A percentile compares a stretch with the other conserved stretches of the same genome.
These are phyloP conservation scores for Rhizomys pruinosus DNA, from an alignment of 2,113 vertebrate species.

Conservation along the genomic window DNA sequence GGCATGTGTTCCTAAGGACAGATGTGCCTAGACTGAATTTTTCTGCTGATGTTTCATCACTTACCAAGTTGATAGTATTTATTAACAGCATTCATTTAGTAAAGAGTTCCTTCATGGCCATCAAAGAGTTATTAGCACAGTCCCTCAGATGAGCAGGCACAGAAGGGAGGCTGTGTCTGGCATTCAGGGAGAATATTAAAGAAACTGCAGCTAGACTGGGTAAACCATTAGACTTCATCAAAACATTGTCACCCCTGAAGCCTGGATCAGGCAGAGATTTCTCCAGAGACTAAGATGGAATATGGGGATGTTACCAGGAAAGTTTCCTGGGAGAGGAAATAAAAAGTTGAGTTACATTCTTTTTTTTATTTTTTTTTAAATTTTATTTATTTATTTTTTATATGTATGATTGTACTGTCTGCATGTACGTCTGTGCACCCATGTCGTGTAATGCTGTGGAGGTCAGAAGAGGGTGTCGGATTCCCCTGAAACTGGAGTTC, in stretches of 20 bases:
- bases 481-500: too few relatives aligned
- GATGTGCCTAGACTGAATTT: conserved; percentile 1
- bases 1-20: background rate
- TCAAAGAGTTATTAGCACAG: background rate
- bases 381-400: too few relatives aligned
- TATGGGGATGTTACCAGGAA: background rate
- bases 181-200: background rate
- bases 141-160: background rate
- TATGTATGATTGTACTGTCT: too few relatives aligned
- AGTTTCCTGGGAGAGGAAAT: background rate
- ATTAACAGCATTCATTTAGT: conserved; percentile 34
- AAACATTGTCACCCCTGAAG: background rate
- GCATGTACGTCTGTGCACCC: too few relatives aligned
- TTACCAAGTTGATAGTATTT: conserved; percentile 32
- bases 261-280: background rate
- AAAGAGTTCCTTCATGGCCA: background rate
- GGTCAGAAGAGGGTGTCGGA: too few relatives aligned
- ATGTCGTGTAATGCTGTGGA: too few relatives aligned
- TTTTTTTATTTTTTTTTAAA: too few relatives aligned
- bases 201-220: background rate
- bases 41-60: conserved; percentile 47
- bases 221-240: background rate
- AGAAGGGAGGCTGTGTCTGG: background rate
- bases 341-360: too few relatives aligned
- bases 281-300: background rate